Conservation (phyloP, 1,140 invertebrate species). For the Eulimnadia texana region DNA sequence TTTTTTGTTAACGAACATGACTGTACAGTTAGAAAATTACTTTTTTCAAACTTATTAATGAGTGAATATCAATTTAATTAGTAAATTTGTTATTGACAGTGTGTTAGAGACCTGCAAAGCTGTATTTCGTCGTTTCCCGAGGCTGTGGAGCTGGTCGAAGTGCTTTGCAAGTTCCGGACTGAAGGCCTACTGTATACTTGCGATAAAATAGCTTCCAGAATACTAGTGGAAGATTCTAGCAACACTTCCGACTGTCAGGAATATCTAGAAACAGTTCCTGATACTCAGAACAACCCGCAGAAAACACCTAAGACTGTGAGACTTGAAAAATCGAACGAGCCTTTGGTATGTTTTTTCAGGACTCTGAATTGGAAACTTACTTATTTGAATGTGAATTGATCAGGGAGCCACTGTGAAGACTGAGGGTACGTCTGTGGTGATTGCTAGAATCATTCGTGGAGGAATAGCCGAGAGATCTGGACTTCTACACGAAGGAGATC, state of each 20-base stretch:
- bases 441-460: slow-evolving; percentile 85
- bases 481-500: slow-evolving; percentile 86
- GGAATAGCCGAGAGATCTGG: slow-evolving; percentile 90
- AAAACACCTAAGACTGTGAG: slow-evolving; percentile 72
- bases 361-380: slow-evolving; percentile 19
- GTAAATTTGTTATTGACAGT: neutral
- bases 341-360: slow-evolving; percentile 44
- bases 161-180: slow-evolving; percentile 44
- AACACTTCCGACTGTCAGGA: neutral
- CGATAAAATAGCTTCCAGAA: slow-evolving; percentile 55
- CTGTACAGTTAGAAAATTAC: too few relatives aligned
- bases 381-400: slow-evolving; percentile 17
- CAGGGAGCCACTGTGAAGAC: slow-evolving; percentile 85
- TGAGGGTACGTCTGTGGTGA: slow-evolving; percentile 81
- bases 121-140: slow-evolving; percentile 18
- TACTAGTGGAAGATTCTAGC: neutral
- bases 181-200: slow-evolving; percentile 77
- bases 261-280: neutral
- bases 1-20: too few relatives aligned
- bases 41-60: neutral
- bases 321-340: slow-evolving; percentile 92
- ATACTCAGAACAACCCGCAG: neutral
- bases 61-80: neutral
- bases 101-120: neutral
- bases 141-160: slow-evolving; percentile 49